A percentile compares a stretch with the other conserved stretches of the same genome.
These are phyloP conservation scores for Myotis vivesi DNA, from an alignment of 2,797 vertebrate genomes.

Conservation along the genomic window DNA sequence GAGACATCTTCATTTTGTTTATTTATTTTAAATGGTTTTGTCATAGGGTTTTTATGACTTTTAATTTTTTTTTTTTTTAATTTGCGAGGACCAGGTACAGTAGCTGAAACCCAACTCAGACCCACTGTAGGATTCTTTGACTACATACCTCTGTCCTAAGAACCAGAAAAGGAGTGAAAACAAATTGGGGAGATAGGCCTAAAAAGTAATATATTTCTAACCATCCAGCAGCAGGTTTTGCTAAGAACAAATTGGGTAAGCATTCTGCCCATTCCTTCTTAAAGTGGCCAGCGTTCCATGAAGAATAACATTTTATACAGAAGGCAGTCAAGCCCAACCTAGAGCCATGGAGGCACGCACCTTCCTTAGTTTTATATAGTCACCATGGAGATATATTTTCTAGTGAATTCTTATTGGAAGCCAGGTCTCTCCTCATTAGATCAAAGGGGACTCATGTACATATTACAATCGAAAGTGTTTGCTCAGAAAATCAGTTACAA, in stretches of 20 bases:
- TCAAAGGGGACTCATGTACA: conserved; percentile 82
- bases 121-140: conserved; percentile 81
- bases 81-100: conserved; percentile 85
- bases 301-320: conserved; percentile 70
- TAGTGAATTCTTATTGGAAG: conserved; percentile 78
- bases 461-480: conserved; percentile 77
- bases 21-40: conserved; percentile 85
- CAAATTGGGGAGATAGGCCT: conserved; percentile 51
- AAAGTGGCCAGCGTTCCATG: conserved; percentile 55
- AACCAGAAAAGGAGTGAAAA: conserved; percentile 64
- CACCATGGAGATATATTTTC: conserved; percentile 76
- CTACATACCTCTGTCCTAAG: conserved; percentile 81
- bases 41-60: conserved; percentile 68
- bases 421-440: conserved; percentile 79
- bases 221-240: conserved; percentile 38
- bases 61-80: conserved; percentile 74
- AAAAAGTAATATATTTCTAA: not conserved
- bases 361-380: conserved; percentile 68
- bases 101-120: conserved; percentile 80
- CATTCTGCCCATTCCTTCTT: conserved; percentile 61
- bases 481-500: conserved; percentile 83
- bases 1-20: conserved; percentile 78
- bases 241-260: not conserved
- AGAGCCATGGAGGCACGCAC: conserved; percentile 46
- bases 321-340: conserved; percentile 51